Base-by-base conservation (phyloP, 1,140 invertebrate genomes). In the Bombus picipes region DNA sequence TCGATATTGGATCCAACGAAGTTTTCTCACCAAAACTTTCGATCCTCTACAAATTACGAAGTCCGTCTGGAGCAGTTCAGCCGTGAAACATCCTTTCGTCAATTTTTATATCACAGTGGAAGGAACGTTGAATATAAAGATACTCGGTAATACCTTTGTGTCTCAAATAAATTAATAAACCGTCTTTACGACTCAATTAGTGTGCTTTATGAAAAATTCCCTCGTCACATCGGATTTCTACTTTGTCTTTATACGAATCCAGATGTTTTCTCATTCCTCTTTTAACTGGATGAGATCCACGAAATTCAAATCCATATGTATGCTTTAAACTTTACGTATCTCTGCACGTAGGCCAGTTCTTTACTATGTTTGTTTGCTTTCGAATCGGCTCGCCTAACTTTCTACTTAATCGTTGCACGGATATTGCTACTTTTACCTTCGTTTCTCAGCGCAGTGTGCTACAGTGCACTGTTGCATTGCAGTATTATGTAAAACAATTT, bases 11-110 rank as follows among this genome's bases (percentile, higher is more conserved):
- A 47, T 47, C 41, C 22, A 4, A 10, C 3, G 32, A 79, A 79
- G 39, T 79, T 79, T 79, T 65, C 22, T 15, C 77, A 32, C 22
- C 12, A 39, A 47, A 79, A 79, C 62, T 79, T 79, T 68, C n/a
- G 41, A 39, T 43, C 59, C 76, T 78, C 39, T n/a, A 5, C 32
- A 34, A 66, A 79, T 66, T 68, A 28, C 28, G 13, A 39, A 28
- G 53, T 78, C 77, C 32, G 22, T 34, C 18, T n/a, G 32, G 6
- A 53, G 18, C 47, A 53, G 18, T 53, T 47, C 59, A 25, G 37
- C 39, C 41, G 62, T 47, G n/a, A 43, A 47, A 66, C 28, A 47
- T 68, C 32, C n/a, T 34, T 79, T 68, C 34, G 22, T 12, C 41
- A 68, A 47, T 68, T 68, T 79, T 68, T 37, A 41, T 37, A 13